Evolutionary conservation across 2,113 vertebrate genomes (phyloP), one percentile per base, ranked within the genome.

Genomic region (Gobiocypris rarus): DNA sequence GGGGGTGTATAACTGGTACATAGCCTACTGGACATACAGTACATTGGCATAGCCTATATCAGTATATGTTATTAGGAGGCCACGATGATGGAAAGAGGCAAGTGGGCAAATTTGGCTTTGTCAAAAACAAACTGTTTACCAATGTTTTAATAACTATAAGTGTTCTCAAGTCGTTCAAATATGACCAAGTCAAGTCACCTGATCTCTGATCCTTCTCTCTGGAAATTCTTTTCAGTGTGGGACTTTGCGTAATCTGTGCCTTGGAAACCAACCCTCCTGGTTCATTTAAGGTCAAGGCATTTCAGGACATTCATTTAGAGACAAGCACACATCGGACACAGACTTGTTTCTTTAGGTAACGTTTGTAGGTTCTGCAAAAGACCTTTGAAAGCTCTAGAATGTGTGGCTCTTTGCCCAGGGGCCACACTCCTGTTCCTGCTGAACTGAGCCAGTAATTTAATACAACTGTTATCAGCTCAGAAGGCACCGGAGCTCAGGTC

Each of bases 381-480:
- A 5, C 19, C 9, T 61, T 59, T 24, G 14, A 24, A 75, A 52
- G 73, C 26, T 52, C 7, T 11, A 31, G 31, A 24, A 22, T 75
- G 50, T 71, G 69, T 28, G 70, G 5, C 19, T 76, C 43, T 75
- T 38, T 56, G 73, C 31, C 14, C 13, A 56, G 38, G 95, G 97
- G 95, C 96, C 93, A 94, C 93, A 97, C 97, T 98, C 97, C 98
- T 98, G 98, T 98, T 98, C 97, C 97, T 99, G 97, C 97, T 98
- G 97, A 98, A 98, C 98, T 99, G 98, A 99, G 97, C 98, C 97
- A 99, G 97, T 98, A 91, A 95, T 93, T 96, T 89, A 94, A 89
- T 95, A 97, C 91, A 97, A 99, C 97, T 99, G 98, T 96, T 96
- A 97, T 99, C 98, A 99, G 97, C 96, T 99, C 98, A 99, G 98